phyloP scores from a whole-genome alignment of 1,140 invertebrate genomes.

The Whitmania pigra region DNA sequence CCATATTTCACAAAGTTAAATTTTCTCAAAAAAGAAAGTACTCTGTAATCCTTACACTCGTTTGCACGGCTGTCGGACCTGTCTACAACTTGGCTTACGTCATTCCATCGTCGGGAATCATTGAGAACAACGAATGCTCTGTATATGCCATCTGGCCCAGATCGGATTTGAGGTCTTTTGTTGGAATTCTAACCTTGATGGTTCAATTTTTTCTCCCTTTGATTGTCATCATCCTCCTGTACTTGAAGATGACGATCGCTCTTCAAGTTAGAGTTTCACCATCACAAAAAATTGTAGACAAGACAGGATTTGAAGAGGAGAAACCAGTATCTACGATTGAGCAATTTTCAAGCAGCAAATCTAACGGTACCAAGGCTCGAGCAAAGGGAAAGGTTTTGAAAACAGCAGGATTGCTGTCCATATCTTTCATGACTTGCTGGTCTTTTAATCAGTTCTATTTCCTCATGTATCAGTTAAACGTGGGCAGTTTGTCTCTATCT shows the following conservation, averaged over 20 bases:
- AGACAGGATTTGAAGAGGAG: too few species aligned
- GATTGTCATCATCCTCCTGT: slow-evolving; percentile 8
- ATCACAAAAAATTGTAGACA: too few species aligned
- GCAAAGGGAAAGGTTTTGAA: slow-evolving; percentile 21
- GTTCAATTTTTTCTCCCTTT: slow-evolving; percentile 18
- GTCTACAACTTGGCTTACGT: neutral
- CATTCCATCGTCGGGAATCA: slow-evolving; percentile 15
- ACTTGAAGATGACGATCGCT: slow-evolving; percentile 14
- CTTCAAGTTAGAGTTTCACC: neutral
- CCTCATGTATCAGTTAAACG: slow-evolving; percentile 17
- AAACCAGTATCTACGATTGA: neutral
- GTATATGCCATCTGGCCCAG: slow-evolving; percentile 1
- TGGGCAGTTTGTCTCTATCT: slow-evolving; percentile 10
- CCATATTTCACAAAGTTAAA: slow-evolving; percentile 18
- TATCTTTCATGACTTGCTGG: slow-evolving; percentile 20
- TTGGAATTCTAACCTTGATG: slow-evolving; percentile 17
- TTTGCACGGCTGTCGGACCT: slow-evolving; percentile 11
- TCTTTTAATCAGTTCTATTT: slow-evolving; percentile 21
- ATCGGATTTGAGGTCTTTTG: neutral
- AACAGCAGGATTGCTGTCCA: slow-evolving; percentile 14
- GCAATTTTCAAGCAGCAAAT: too few species aligned
- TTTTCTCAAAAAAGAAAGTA: slow-evolving; percentile 3
- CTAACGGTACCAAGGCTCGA: slow-evolving; percentile 9
- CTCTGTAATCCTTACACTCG: neutral
- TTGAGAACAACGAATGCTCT: neutral